Evolutionary conservation across 2,797 vertebrate species (phyloP).

Genomic region (Galago senegalensis): DNA sequence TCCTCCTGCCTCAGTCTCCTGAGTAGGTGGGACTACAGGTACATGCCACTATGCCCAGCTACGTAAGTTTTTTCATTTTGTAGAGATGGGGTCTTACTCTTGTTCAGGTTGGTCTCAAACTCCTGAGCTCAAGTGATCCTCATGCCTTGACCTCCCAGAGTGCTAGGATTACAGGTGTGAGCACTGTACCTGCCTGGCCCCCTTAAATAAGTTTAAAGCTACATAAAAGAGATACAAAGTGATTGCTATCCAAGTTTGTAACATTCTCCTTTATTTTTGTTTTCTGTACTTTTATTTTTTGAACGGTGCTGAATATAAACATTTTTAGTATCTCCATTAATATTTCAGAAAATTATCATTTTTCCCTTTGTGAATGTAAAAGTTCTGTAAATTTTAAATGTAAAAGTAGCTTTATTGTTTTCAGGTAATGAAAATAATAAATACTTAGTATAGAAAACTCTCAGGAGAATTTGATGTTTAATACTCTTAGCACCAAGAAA

Average conservation of each 20-base stretch:
- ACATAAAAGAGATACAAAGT: not conserved
- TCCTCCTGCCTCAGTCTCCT: not conserved
- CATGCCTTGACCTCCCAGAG: too few relatives aligned
- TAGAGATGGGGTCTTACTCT: too few relatives aligned
- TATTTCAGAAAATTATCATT: constrained; percentile 41
- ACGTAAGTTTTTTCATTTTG: not conserved
- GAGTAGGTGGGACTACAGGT: not conserved
- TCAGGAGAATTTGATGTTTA: constrained; percentile 23
- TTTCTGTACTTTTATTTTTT: constrained; percentile 49
- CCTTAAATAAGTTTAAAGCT: not conserved
- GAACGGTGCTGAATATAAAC: constrained; percentile 9
- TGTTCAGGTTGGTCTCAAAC: too few relatives aligned
- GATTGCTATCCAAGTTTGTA: constrained; percentile 22
- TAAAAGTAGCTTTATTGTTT: constrained; percentile 48
- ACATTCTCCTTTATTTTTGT: constrained; percentile 63
- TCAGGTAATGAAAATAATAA: constrained; percentile 32
- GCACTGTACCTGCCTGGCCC: not conserved
- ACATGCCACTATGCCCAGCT: not conserved
- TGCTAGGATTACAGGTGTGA: too few relatives aligned
- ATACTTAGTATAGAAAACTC: constrained; percentile 12
- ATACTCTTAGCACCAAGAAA: constrained; percentile 15
- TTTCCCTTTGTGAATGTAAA: constrained; percentile 54
- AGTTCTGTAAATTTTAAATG: constrained; percentile 15
- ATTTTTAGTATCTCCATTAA: constrained; percentile 10
- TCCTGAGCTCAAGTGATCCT: too few relatives aligned